Base-by-base conservation (phyloP, 1,140 invertebrate genomes). In the Heliconius nattereri region DNA sequence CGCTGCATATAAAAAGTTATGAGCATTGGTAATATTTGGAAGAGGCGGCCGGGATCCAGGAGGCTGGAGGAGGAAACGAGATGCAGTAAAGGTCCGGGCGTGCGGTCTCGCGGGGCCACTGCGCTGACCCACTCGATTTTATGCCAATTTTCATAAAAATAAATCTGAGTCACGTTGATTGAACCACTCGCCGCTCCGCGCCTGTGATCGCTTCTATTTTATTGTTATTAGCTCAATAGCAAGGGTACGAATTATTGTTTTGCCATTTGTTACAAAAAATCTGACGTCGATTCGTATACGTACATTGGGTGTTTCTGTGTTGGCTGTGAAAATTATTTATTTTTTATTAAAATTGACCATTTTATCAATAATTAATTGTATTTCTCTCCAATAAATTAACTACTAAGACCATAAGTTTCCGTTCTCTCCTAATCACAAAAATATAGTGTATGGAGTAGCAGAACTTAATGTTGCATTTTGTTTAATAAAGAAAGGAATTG, bases 141-240 rank as follows among this genome's bases (percentile, higher is more conserved):
- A 94, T 93, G 91, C 92, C 92, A 94, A 94, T 94, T 94, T 94
- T 94, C 92, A 94, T 94, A 94, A 94, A 94, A 94, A 94, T 94
- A 94, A 94, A 94, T 94, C 92, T 91, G 92, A 90, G 85, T 90
- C 89, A 85, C 85, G 89, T 89, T 94, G 92, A 93, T 94, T 94
- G 92, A 94, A 93, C 92, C 91, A 91, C 90, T 93, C 92, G 87
- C 90, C 91, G 86, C 88, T 87, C 89, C 82, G 85, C 83, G 88
- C 83, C 83, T 84, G 85, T 87, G 90, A 91, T 91, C 89, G 90
- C 89, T 85, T 91, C 92, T 93, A 91, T 92, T 94, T 94, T 94
- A 94, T 94, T 93, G 91, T 94, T 94, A 94, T 94, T 92, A 93
- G 87, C 87, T 91, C 87, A 86, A 85, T 85, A 86, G 86, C 85